Percentiles rank a stretch among this genome's conserved stretches.
Evolutionary conservation across 2,888 invertebrate genomes (phyloP).

Genomic region (Pammene aurita): DNA sequence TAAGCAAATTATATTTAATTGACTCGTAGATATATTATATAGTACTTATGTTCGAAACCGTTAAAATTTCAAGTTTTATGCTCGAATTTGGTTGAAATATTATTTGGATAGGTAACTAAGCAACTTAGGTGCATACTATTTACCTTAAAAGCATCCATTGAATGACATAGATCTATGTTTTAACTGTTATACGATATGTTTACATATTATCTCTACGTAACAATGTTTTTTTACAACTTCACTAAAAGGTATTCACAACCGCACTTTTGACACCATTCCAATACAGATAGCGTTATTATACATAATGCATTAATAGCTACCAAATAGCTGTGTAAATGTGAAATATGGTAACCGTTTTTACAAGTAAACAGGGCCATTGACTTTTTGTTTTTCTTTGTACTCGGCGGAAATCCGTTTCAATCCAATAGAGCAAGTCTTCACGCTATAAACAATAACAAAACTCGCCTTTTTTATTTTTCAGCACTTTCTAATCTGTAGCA

Average conservation of each 20-base stretch:
- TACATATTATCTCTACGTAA: no score
- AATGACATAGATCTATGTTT: not conserved
- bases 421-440: conserved; percentile 20
- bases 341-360: conserved; percentile 4
- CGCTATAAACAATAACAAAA: conserved; percentile 32
- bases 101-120: no score
- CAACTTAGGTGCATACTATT: no score
- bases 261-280: not conserved
- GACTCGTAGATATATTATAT: no score
- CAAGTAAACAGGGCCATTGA: not conserved
- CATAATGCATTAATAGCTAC: conserved; percentile 1
- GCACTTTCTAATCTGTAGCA: conserved; percentile 24
- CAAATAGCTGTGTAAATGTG: not conserved
- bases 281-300: not conserved
- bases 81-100: no score
- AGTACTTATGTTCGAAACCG: no score
- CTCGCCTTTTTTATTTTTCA: not conserved
- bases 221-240: not conserved
- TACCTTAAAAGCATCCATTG: no score
- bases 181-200: not conserved
- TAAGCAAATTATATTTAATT: no score
- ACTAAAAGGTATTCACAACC: not conserved
- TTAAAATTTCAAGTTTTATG: no score
- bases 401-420: conserved; percentile 9
- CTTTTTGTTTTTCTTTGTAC: conserved; percentile 7